Percentiles rank a stretch among this genome's conserved stretches.
Evolutionary conservation across 35 echinoderm and acorn worm species (phyloP).

Genomic region (Anneissia japonica): DNA sequence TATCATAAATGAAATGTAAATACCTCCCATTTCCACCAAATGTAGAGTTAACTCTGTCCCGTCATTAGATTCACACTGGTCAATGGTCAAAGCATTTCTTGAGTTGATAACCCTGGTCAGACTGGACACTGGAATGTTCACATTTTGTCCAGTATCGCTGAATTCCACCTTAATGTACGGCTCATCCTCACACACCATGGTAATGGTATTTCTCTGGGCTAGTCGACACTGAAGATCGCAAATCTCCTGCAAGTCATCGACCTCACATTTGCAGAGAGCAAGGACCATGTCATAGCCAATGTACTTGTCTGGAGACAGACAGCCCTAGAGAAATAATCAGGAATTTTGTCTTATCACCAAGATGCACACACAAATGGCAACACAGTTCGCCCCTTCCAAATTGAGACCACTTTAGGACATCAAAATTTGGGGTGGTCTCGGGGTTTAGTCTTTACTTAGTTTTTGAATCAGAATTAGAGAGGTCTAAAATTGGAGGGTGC

Average conservation of each 20-base stretch:
- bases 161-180: slow-evolving; percentile 42
- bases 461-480: too few species aligned
- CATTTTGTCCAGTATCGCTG: slow-evolving; percentile 5
- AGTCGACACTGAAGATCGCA: slow-evolving; percentile 88
- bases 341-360: too few species aligned
- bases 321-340: slow-evolving; percentile 44
- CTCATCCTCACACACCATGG: slow-evolving; percentile 71
- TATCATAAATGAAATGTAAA: slow-evolving; percentile 6
- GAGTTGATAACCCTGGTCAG: slow-evolving; percentile 81
- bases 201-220: slow-evolving; percentile 66
- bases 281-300: slow-evolving; percentile 58
- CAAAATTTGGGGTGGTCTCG: too few species aligned
- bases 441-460: too few species aligned
- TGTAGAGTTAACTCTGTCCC: slow-evolving; percentile 47
- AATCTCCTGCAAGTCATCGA: slow-evolving; percentile 73
- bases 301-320: slow-evolving; percentile 56
- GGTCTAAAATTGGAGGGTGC: too few species aligned
- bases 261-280: slow-evolving; percentile 57
- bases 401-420: too few species aligned
- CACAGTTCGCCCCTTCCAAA: too few species aligned
- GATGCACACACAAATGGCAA: too few species aligned
- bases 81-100: slow-evolving; percentile 64
- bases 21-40: slow-evolving; percentile 50
- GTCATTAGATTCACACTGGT: slow-evolving; percentile 69
- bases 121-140: slow-evolving; percentile 38